A percentile compares a stretch with the other conserved stretches of the same genome.
Evolutionary conservation across 1,140 invertebrate genomes (phyloP).

Genomic region (Magallana angulata): DNA sequence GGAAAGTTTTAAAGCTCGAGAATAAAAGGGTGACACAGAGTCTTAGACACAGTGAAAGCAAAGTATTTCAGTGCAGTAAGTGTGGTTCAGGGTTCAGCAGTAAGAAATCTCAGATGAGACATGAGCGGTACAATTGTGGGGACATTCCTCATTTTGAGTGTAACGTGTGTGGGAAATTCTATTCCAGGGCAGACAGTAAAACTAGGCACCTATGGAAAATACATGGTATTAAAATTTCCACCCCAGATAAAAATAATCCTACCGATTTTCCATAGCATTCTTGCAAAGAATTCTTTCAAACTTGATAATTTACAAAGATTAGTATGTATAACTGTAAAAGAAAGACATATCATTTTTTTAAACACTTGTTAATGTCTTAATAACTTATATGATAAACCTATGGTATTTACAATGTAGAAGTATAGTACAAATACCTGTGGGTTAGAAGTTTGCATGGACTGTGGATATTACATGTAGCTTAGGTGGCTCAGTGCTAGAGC

Average conservation of each 20-base stretch:
- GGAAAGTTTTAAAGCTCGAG: not conserved
- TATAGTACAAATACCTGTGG: no score
- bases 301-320: no score
- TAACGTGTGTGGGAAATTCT: constrained; percentile 48
- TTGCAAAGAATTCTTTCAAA: not conserved
- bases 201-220: constrained; percentile 46
- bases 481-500: no score
- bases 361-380: not conserved
- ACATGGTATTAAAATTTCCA: constrained; percentile 42
- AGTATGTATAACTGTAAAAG: no score
- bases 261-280: not conserved
- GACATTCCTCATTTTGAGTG: constrained; percentile 49
- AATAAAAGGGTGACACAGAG: constrained; percentile 1
- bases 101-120: constrained; percentile 50
- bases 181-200: constrained; percentile 51
- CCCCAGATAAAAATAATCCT: constrained; percentile 35
- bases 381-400: no score
- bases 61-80: constrained; percentile 40
- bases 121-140: constrained; percentile 46
- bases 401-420: no score
- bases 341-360: not conserved
- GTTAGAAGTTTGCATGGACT: no score
- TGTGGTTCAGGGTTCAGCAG: constrained; percentile 47
- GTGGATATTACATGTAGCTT: no score
- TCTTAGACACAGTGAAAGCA: not conserved